phyloP scores from a whole-genome alignment of 2,888 invertebrate species.

The Cryptus viduatorius region DNA sequence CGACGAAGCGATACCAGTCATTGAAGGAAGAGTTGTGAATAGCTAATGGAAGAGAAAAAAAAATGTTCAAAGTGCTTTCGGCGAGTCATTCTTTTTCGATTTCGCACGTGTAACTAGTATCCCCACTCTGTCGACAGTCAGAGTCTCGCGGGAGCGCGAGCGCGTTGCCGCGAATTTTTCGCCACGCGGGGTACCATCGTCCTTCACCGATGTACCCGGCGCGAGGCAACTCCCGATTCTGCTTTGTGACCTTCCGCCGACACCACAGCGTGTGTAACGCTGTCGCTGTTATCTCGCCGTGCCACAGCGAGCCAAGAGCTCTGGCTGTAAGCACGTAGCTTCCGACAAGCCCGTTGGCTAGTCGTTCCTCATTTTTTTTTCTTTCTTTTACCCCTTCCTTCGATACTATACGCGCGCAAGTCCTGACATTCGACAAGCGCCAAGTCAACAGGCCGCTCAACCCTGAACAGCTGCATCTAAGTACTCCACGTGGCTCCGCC shows the following conservation, averaged over 20 bases:
- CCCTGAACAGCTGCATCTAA: conserved; percentile 33
- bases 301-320: conserved; percentile 2
- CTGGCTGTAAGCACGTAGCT: conserved; percentile 26
- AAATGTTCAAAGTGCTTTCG: background rate
- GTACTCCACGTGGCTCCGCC: conserved; percentile 37
- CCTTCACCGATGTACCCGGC: conserved; percentile 47
- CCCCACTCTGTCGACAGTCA: conserved; percentile 2
- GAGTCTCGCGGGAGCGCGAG: background rate
- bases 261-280: conserved; percentile 34
- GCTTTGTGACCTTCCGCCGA: conserved; percentile 48
- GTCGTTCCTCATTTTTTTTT: background rate
- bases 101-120: conserved; percentile 58
- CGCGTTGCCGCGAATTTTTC: conserved; percentile 1
- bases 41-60: background rate
- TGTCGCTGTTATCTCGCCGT: background rate
- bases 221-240: conserved; percentile 31
- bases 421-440: conserved; percentile 41
- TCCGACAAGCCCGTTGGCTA: conserved; percentile 15
- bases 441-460: conserved; percentile 36
- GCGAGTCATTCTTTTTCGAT: conserved; percentile 20
- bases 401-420: conserved; percentile 9
- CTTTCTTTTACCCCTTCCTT: conserved; percentile 23
- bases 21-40: background rate
- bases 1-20: background rate
- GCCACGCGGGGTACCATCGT: conserved; percentile 24